Evolutionary conservation across 2,888 invertebrate species (phyloP).

Genomic region (Catocala nupta): DNA sequence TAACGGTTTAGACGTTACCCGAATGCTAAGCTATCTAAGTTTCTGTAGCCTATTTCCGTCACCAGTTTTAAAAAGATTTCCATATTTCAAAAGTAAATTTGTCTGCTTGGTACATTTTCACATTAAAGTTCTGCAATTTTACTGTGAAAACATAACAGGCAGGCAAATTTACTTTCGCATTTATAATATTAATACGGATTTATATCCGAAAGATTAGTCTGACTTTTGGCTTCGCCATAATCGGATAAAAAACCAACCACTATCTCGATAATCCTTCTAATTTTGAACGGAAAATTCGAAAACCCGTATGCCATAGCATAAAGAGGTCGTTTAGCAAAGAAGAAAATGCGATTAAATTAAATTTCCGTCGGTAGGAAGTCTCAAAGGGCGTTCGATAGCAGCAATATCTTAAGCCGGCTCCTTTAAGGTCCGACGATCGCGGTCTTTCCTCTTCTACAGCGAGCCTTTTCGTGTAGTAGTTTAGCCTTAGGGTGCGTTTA

Average conservation of each 20-base stretch:
- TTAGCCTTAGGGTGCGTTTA: slow-evolving; percentile 48
- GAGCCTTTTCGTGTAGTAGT: slow-evolving; percentile 59
- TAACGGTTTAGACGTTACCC: too few species aligned
- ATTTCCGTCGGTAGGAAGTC: slow-evolving; percentile 78
- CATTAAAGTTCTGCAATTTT: too few species aligned
- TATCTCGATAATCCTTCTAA: slow-evolving; percentile 41
- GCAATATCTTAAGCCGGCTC: slow-evolving; percentile 80
- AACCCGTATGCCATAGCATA: slow-evolving; percentile 64
- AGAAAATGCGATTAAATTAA: slow-evolving; percentile 85
- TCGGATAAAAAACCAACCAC: slow-evolving; percentile 19
- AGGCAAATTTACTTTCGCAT: too few species aligned
- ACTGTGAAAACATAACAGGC: too few species aligned
- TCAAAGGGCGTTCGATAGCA: slow-evolving; percentile 80
- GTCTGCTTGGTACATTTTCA: too few species aligned
- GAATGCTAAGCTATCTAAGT: too few species aligned
- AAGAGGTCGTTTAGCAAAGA: slow-evolving; percentile 73
- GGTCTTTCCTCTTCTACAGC: slow-evolving; percentile 56
- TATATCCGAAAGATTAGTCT: too few species aligned
- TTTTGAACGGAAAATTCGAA: slow-evolving; percentile 62
- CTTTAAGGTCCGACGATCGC: slow-evolving; percentile 66
- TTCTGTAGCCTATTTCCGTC: too few species aligned
- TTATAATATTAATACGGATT: too few species aligned
- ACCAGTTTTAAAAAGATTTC: too few species aligned
- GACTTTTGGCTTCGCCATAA: too few species aligned
- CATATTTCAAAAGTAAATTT: too few species aligned